A percentile compares a stretch with the other conserved stretches of the same genome.
phyloP scores from a whole-genome alignment of 2,888 invertebrate genomes.

The Sesamia inferens region DNA sequence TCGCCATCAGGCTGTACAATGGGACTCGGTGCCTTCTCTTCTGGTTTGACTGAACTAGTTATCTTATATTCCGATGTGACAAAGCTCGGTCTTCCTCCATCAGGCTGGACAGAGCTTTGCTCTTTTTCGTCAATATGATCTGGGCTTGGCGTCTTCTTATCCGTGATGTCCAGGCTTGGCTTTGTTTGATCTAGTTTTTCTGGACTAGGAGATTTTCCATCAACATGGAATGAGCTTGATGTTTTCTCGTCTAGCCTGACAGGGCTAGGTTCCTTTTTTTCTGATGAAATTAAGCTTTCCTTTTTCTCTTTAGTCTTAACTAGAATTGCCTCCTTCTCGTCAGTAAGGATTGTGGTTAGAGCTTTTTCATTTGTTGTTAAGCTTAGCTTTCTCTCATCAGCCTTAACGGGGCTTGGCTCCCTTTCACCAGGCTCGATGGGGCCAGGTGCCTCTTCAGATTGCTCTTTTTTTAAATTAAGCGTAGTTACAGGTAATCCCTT shows the following conservation, averaged over 20 bases:
- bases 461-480: background rate
- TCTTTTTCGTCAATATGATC: background rate
- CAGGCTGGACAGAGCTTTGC: background rate
- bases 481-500: background rate
- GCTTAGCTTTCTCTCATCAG: constrained; percentile 16
- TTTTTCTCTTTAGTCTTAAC: too few relatives aligned
- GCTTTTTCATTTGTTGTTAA: background rate
- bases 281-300: background rate
- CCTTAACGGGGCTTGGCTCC: background rate
- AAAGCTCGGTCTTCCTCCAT: background rate
- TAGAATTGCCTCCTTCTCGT: too few relatives aligned
- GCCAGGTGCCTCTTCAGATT: background rate
- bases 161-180: background rate
- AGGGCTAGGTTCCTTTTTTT: constrained; percentile 8
- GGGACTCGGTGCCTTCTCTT: constrained; percentile 15
- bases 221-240: background rate
- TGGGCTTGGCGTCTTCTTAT: background rate
- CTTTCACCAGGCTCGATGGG: background rate
- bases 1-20: background rate
- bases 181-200: constrained; percentile 15
- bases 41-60: constrained; percentile 14
- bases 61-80: background rate
- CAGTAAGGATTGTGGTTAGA: too few relatives aligned
- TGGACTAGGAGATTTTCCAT: background rate
- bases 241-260: constrained; percentile 1